A percentile compares a stretch with the other conserved stretches of the same genome.
Conservation (phyloP, 2,113 vertebrate genomes). For the Oncorhynchus kisutch region DNA sequence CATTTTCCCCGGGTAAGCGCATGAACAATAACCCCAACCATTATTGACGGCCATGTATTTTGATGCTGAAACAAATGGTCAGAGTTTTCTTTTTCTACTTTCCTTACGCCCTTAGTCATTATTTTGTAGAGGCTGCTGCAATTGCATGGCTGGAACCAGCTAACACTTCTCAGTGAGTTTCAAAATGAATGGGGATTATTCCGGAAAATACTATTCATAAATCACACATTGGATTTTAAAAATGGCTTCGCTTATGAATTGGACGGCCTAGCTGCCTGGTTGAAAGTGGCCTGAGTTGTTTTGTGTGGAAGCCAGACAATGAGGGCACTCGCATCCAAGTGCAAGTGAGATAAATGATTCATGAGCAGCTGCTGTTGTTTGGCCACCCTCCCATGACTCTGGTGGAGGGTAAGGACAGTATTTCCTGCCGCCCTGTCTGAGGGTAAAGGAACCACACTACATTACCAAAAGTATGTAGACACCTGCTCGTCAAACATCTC, state of each 20-base stretch:
- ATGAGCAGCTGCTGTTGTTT: constrained; percentile 55
- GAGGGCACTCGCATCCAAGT: constrained; percentile 62
- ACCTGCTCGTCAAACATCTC: no score
- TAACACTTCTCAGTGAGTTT: constrained; percentile 10
- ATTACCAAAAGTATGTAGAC: no score
- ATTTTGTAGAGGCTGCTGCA: not conserved
- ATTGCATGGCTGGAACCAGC: constrained; percentile 6
- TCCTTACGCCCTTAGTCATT: not conserved
- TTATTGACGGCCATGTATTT: not conserved
- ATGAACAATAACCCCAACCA: not conserved
- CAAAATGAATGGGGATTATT: constrained; percentile 17
- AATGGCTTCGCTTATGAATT: constrained; percentile 52
- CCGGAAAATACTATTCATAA: constrained; percentile 43
- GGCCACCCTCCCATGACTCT: constrained; percentile 40
- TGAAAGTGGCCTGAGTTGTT: constrained; percentile 48
- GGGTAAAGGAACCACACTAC: constrained; percentile 20
- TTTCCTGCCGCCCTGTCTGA: not conserved
- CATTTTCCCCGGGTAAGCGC: not conserved
- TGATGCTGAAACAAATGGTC: not conserved
- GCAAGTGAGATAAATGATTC: constrained; percentile 69
- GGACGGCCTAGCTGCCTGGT: constrained; percentile 47
- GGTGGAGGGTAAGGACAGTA: constrained; percentile 32
- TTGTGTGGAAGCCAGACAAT: constrained; percentile 61
- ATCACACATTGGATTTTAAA: constrained; percentile 42
- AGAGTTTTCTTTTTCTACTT: not conserved